A percentile compares a stretch with the other conserved stretches of the same genome.
Evolutionary conservation across 2,888 invertebrate species (phyloP).

Genomic region (Pristionchus maxplancki): DNA sequence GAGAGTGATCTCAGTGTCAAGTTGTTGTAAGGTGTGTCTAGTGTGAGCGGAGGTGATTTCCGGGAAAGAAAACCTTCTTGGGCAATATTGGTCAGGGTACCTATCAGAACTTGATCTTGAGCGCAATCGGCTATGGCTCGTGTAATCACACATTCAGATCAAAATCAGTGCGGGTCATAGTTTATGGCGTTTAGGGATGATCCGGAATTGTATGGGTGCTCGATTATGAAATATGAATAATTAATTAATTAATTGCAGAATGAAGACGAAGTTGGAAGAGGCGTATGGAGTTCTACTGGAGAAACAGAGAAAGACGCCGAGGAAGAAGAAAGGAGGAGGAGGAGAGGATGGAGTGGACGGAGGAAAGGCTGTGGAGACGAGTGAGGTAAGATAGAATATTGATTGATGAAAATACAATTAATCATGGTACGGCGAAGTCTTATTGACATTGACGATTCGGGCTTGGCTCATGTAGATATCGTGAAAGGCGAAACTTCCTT

Average conservation of each 20-base stretch:
- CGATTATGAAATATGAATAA: too few species aligned
- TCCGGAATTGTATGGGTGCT: too few species aligned
- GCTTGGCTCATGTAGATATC: neutral
- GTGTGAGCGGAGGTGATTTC: neutral
- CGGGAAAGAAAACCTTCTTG: too few species aligned
- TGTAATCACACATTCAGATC: too few species aligned
- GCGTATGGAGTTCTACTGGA: neutral
- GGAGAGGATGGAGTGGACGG: neutral
- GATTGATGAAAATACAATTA: too few species aligned
- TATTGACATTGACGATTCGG: neutral
- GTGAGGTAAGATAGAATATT: neutral
- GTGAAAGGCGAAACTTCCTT: neutral
- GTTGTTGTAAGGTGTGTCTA: neutral
- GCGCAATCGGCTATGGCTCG: too few species aligned
- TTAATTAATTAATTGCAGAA: neutral
- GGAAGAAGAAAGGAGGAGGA: neutral
- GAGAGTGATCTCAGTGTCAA: neutral
- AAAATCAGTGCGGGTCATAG: too few species aligned
- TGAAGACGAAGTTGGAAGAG: neutral
- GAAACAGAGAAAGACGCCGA: neutral
- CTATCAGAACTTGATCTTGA: too few species aligned
- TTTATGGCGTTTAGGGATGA: too few species aligned
- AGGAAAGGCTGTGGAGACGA: neutral
- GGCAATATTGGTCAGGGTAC: too few species aligned
- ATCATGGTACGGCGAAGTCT: too few species aligned